Evolutionary conservation across 2,113 vertebrate genomes (phyloP).

Genomic region (Pantherophis guttatus): DNA sequence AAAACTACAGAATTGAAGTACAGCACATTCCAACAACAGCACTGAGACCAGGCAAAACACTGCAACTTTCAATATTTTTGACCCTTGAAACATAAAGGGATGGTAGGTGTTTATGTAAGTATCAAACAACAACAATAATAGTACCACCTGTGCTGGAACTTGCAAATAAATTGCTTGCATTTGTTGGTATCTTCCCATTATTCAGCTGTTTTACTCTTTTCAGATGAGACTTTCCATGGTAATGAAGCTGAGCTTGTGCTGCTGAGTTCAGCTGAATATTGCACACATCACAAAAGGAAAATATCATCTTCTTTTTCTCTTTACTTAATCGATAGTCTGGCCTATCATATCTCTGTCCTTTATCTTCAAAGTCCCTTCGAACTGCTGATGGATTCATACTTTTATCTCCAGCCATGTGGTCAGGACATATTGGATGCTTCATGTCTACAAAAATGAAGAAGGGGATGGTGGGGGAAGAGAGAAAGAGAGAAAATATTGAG

Average conservation of each 20-base stretch:
- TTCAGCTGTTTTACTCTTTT: constrained; percentile 87
- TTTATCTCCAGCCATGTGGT: constrained; percentile 77
- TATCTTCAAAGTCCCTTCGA: constrained; percentile 75
- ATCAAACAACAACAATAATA: background rate
- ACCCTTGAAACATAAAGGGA: background rate
- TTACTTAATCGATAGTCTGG: constrained; percentile 70
- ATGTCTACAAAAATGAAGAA: constrained; percentile 69
- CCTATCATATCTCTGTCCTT: constrained; percentile 69
- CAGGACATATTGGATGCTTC: constrained; percentile 81
- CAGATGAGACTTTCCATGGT: constrained; percentile 92
- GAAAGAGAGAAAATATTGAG: background rate
- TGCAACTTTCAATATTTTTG: background rate
- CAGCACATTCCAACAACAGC: background rate
- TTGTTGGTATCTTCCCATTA: constrained; percentile 73
- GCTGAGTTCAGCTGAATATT: constrained; percentile 94
- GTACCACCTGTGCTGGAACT: constrained; percentile 74
- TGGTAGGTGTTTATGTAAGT: background rate
- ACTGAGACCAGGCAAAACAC: background rate
- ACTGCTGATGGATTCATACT: constrained; percentile 78
- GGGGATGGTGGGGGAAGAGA: background rate
- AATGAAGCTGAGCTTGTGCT: constrained; percentile 91
- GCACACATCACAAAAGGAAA: constrained; percentile 91
- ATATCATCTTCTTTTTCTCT: constrained; percentile 84
- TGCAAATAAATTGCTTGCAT: constrained; percentile 53
- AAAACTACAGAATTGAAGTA: background rate